Percentiles rank a stretch among this genome's conserved stretches.
These are phyloP conservation scores for Notoglanidium macrostoma DNA, from an alignment of 2,797 vertebrate species.

Conservation along the genomic window DNA sequence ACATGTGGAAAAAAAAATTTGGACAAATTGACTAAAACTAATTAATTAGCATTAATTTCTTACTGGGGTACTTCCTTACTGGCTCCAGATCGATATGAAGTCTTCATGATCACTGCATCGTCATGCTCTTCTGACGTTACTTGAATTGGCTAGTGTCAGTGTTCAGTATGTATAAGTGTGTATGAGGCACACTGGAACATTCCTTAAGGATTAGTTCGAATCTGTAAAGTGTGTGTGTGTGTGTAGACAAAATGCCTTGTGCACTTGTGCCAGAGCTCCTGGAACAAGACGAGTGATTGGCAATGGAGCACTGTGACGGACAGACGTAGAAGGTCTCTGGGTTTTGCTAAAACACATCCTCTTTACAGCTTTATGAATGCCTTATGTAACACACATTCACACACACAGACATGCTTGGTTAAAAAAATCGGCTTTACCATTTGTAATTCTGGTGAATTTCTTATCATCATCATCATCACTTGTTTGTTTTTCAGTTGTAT, in stretches of 20 bases:
- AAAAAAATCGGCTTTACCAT: not conserved
- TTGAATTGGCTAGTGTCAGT: not conserved
- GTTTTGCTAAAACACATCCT: constrained; percentile 17
- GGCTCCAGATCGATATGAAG: not conserved
- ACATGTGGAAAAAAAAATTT: not conserved
- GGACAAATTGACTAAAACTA: not conserved
- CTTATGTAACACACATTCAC: constrained; percentile 11
- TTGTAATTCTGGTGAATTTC: not conserved
- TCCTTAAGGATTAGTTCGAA: not conserved
- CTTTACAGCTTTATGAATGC: not conserved
- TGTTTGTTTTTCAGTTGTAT: not conserved
- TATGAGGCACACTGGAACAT: not conserved
- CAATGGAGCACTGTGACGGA: not conserved
- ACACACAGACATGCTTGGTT: not conserved
- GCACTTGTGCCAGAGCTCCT: not conserved
- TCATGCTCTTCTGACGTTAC: not conserved
- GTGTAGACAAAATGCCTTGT: not conserved
- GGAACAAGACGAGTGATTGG: constrained; percentile 5
- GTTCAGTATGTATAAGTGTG: not conserved
- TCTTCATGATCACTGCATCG: not conserved
- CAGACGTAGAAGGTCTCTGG: constrained; percentile 14
- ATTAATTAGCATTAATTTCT: not conserved
- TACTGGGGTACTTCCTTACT: not conserved
- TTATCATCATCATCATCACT: not conserved
- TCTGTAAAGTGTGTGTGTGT: not conserved